Evolutionary conservation across 2,888 invertebrate genomes (phyloP), one percentile per base, ranked within the genome.

Genomic region (Ophion costatus): DNA sequence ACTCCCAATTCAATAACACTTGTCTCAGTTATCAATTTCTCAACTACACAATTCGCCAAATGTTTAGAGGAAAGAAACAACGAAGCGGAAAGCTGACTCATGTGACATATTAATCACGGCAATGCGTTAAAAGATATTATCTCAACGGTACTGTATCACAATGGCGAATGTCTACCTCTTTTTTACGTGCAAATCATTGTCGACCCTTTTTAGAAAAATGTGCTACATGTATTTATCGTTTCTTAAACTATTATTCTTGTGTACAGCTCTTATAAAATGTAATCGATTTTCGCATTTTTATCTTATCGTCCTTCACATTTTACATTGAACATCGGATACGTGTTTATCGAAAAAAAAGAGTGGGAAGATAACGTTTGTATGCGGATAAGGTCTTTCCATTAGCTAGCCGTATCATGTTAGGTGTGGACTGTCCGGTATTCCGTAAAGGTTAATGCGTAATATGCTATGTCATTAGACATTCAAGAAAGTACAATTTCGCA

Each of bases 301-400:
- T 84, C 83, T 84, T 84, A 84, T 84, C 83, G 29, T 56, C 24
- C 20, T 51, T 51, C 45, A n/a, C 2, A 45, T 59, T 71, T 51
- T 42, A 59, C 14, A 69, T 45, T 29, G n/a, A 67, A 69, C 33
- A 42, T 69, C 24, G 51, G 67, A 74, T 67, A 64, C 45, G 14
- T 70, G 14, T 70, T 82, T 82, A 82, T 85, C 82, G 76, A 63
- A 45, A 57, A 33, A 3, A 20, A 74, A 74, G 38, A 67, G 73
- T 24, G 81, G 14, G 17, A 56, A 79, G 84, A 85, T 85, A 82
- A 82, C 76, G 76, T 45, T 66, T 71, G 5, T 66, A 20, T 45
- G 76, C 59, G 56, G 63, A 56, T 59, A 51, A 76, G 56, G 38
- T 20, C 33, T 67, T 76, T 75, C 70, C 75, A 80, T 82, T 71